Evolutionary conservation across 2,888 invertebrate species (phyloP), one percentile per base, ranked within the genome.

Genomic region (Nysson spinosus): DNA sequence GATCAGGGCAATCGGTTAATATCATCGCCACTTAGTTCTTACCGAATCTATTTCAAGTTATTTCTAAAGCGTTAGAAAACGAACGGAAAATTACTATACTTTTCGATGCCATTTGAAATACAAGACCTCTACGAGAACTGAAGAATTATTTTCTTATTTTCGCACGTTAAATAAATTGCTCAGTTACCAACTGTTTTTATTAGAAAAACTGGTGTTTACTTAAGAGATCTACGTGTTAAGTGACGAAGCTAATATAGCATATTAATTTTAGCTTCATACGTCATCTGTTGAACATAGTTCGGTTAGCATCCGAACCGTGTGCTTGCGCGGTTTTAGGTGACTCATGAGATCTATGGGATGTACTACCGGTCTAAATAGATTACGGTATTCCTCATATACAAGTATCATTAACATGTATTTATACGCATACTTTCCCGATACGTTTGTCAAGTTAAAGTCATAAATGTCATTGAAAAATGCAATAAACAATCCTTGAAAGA

Each of bases 1-100:
- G 80, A 80, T 83, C 62, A 43, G 19, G 43, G n/a, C n/a, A n/a
- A n/a, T n/a, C n/a, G 37, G 46, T 54, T 51, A 34, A 28, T 20
- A 19, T 12, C 16, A n/a, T n/a, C 11, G 26, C 26, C 11, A 14
- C 9, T 24, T 3, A 5, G 4, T 9, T 22, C 6, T 42, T 7
- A n/a, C n/a, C n/a, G n/a, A n/a, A n/a, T n/a, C n/a, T n/a, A n/a
- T n/a, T n/a, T n/a, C n/a, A n/a, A n/a, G n/a, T n/a, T n/a, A n/a
- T n/a, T n/a, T n/a, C n/a, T n/a, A n/a, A n/a, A n/a, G n/a, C n/a
- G n/a, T n/a, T n/a, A n/a, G n/a, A n/a, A n/a, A n/a, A n/a, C n/a
- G n/a, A n/a, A n/a, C n/a, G n/a, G n/a, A n/a, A n/a, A n/a, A n/a
- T n/a, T 24, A 4, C 34, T 14, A 34, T 14, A 14, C 2, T 9